Evolutionary conservation across 2,888 invertebrate genomes (phyloP).

Genomic region (Tachina lurida): DNA sequence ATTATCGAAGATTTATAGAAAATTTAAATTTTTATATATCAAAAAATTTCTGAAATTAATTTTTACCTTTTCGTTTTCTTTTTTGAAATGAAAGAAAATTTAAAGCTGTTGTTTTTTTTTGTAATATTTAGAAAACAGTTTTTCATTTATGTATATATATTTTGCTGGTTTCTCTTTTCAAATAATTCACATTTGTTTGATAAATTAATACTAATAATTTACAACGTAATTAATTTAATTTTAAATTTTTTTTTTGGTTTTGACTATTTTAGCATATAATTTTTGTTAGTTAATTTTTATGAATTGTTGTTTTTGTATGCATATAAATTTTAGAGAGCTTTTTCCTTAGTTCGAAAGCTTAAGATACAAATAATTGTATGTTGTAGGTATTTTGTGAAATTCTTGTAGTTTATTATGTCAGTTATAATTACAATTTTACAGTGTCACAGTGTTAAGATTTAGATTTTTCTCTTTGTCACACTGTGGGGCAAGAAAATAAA

Average conservation of each 20-base stretch:
- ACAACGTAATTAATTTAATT: conserved; percentile 44
- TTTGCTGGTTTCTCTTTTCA: conserved; percentile 53
- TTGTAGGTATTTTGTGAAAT: conserved; percentile 11
- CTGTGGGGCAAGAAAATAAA: neutral
- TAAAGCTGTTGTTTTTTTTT: conserved; percentile 6
- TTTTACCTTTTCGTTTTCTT: conserved; percentile 28
- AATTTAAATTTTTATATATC: neutral
- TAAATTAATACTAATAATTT: conserved; percentile 69
- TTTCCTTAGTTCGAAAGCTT: conserved; percentile 42
- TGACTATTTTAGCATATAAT: conserved; percentile 57
- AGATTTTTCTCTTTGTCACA: conserved; percentile 30
- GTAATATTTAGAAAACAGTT: conserved; percentile 70
- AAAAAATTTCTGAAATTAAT: neutral
- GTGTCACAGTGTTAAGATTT: conserved; percentile 34
- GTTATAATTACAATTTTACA: conserved; percentile 29
- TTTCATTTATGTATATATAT: conserved; percentile 63
- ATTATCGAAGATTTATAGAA: neutral
- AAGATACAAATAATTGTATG: neutral
- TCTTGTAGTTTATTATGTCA: conserved; percentile 11
- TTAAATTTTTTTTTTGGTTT: conserved; percentile 44
- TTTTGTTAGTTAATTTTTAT: conserved; percentile 50
- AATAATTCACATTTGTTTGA: conserved; percentile 62
- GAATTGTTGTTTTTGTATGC: conserved; percentile 44
- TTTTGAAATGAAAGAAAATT: conserved; percentile 19
- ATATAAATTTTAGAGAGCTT: conserved; percentile 41